A percentile compares a stretch with the other conserved stretches of the same genome.
Evolutionary conservation across 2,888 invertebrate species (phyloP).

Genomic region (Laspeyria flexula): DNA sequence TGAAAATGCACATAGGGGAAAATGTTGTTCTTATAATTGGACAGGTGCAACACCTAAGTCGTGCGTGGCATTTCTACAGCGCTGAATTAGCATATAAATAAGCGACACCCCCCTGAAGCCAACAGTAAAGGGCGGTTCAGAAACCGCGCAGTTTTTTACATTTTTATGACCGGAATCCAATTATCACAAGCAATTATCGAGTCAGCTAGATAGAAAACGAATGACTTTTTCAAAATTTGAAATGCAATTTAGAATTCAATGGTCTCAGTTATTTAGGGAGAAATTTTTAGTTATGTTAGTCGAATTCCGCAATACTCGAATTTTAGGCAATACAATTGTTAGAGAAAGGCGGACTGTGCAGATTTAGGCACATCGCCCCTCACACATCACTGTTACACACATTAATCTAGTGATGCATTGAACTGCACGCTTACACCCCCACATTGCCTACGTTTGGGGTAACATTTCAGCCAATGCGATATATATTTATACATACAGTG

Average conservation of each 20-base stretch:
- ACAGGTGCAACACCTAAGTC: slow-evolving; percentile 78
- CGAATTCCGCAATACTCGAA: slow-evolving; percentile 26
- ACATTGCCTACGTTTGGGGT: slow-evolving; percentile 49
- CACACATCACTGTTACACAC: slow-evolving; percentile 71
- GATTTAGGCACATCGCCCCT: slow-evolving; percentile 49
- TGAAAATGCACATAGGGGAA: slow-evolving; percentile 78
- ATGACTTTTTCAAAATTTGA: slow-evolving; percentile 62
- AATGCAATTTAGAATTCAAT: slow-evolving; percentile 60
- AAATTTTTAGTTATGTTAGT: slow-evolving; percentile 21
- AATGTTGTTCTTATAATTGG: slow-evolving; percentile 82
- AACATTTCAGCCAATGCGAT: slow-evolving; percentile 39
- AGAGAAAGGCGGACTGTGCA: slow-evolving; percentile 21
- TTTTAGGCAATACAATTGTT: slow-evolving; percentile 6
- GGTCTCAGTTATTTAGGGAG: slow-evolving; percentile 46
- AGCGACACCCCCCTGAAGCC: slow-evolving; percentile 68
- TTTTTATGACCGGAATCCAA: slow-evolving; percentile 81
- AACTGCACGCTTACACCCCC: slow-evolving; percentile 71
- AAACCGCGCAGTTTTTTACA: slow-evolving; percentile 65
- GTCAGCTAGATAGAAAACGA: slow-evolving; percentile 69
- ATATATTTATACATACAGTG: too few species aligned
- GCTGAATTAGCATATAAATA: slow-evolving; percentile 83
- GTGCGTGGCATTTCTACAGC: slow-evolving; percentile 77
- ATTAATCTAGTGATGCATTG: slow-evolving; percentile 80
- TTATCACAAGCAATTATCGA: slow-evolving; percentile 82
- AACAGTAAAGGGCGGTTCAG: slow-evolving; percentile 61